Evolutionary conservation across 2,113 vertebrate species (phyloP), one percentile per base, ranked within the genome.

Genomic region (Corythornis cristatus): DNA sequence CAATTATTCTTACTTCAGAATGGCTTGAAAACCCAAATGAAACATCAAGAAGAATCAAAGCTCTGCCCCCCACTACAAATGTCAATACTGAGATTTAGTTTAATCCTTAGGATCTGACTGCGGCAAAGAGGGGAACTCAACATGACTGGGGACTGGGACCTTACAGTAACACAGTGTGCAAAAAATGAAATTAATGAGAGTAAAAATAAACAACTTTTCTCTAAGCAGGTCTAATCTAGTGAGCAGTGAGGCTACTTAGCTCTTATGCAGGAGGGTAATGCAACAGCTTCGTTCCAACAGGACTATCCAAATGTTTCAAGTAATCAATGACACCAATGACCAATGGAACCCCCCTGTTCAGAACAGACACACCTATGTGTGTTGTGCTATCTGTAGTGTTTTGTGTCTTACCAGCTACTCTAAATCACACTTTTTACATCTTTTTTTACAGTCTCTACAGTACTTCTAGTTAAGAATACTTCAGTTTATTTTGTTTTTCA

Each of bases 1-100:
- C 89, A 93, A 45, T 95, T 62, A 89, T n/a, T 86, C 89, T 86
- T 23, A 91, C 51, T 95, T 86, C 58, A 93, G 45, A 86, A 78
- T 40, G 23, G 62, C 91, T 86, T 67, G 60, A 77, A 79, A 88
- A 84, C 84, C 91, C 92, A 54, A 86, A 64, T 58, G 89, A 74
- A 74, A 78, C 28, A 35, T 31, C 89, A 12, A 64, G 75, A 71
- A 91, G 84, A 33, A 48, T 57, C 33, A 92, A 83, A 89, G 62
- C 64, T 93, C 53, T 68, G 43, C 80, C 64, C 54, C 67, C 54
- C 37, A 11, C 65, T n/a, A 53, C 28, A 81, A 73, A 40, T 22
- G 46, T 62, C 90, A 93, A 94, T 71, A 85, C 6, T 64, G 72
- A 93, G 64, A 60, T 94, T 90, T 80, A 43, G 54, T 80, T 94